Conservation (phyloP, 2,797 vertebrate genomes). For the Dipus sagitta region DNA sequence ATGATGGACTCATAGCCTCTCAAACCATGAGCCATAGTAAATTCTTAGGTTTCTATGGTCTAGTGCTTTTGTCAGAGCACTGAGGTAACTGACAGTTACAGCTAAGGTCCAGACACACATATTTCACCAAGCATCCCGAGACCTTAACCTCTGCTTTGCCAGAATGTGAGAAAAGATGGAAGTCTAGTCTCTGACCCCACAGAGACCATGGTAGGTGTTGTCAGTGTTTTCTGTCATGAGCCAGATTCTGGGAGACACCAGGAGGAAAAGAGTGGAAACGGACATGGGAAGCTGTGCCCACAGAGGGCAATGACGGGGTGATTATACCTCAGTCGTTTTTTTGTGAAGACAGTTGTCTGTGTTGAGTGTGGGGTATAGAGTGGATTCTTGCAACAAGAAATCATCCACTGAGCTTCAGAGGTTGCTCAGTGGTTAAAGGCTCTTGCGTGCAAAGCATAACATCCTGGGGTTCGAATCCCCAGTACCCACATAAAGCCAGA, state of each 20-base stretch:
- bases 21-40: neutral
- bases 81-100: too few relatives aligned
- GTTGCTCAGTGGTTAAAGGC: too few relatives aligned
- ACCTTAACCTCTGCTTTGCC: too few relatives aligned
- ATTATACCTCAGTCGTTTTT: neutral
- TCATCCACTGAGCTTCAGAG: too few relatives aligned
- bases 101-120: neutral
- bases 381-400: neutral
- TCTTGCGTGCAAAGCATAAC: too few relatives aligned
- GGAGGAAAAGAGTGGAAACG: too few relatives aligned
- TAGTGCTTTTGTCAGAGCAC: too few relatives aligned
- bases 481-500: too few relatives aligned
- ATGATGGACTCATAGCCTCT: neutral
- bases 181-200: neutral
- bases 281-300: too few relatives aligned
- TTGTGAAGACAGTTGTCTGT: neutral
- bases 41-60: too few relatives aligned
- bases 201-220: neutral
- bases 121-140: neutral
- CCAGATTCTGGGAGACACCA: neutral
- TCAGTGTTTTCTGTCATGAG: neutral
- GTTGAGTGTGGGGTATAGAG: neutral
- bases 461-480: too few relatives aligned
- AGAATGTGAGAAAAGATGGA: rapidly evolving
- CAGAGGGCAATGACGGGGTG: too few relatives aligned